Evolutionary conservation across 2,888 invertebrate species (phyloP).

Genomic region (Patella caerulea): DNA sequence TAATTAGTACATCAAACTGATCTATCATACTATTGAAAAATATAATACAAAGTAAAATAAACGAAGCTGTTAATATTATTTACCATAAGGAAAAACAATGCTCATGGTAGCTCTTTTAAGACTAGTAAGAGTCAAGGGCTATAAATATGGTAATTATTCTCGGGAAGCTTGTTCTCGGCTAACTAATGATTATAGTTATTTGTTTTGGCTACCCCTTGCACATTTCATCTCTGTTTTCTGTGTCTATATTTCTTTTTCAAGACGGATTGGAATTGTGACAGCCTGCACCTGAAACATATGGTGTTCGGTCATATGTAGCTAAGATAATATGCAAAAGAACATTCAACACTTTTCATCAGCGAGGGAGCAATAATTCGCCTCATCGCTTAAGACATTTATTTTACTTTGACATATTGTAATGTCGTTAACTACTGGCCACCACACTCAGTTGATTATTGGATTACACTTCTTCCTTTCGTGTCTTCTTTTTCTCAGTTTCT

Average conservation of each 20-base stretch:
- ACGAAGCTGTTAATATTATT: no score
- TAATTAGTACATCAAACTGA: no score
- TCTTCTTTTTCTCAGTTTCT: no score
- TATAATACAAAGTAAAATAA: no score
- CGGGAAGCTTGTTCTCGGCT: no score
- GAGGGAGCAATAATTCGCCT: slow-evolving; percentile 9
- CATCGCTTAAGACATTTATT: slow-evolving; percentile 10
- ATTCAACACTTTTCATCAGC: slow-evolving; percentile 10
- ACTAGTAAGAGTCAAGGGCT: no score
- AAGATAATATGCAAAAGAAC: slow-evolving; percentile 9
- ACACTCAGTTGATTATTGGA: not conserved
- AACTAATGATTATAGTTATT: slow-evolving; percentile 7
- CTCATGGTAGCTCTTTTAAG: no score
- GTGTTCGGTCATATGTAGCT: not conserved
- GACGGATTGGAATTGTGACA: not conserved
- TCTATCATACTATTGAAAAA: no score
- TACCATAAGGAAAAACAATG: no score
- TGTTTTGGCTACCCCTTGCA: slow-evolving; percentile 1
- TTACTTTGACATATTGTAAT: slow-evolving; percentile 12
- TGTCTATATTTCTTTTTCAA: slow-evolving; percentile 3
- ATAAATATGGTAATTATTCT: no score
- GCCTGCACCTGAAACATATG: not conserved
- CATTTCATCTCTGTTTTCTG: not conserved
- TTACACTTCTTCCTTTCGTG: not conserved
- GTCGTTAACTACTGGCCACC: slow-evolving; percentile 7